A percentile compares a stretch with the other conserved stretches of the same genome.
These are phyloP conservation scores for Blastobasis lacticolella DNA, from an alignment of 2,888 invertebrate species.

Conservation along the genomic window DNA sequence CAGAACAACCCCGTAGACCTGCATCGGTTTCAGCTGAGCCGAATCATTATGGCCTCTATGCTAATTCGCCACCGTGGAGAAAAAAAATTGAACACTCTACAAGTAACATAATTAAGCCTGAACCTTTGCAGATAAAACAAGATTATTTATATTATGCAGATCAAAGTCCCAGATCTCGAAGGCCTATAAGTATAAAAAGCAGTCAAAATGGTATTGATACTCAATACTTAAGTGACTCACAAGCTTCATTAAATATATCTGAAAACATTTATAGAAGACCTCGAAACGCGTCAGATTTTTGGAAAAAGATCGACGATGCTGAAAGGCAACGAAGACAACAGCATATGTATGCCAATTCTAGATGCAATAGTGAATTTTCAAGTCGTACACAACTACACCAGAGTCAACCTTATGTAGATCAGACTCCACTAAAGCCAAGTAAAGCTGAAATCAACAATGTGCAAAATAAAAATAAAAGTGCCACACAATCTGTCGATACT, in stretches of 20 bases:
- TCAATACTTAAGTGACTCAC: constrained; percentile 68
- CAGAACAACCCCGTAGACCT: constrained; percentile 60
- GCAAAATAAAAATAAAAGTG: constrained; percentile 46
- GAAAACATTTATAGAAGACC: constrained; percentile 50
- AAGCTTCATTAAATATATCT: constrained; percentile 45
- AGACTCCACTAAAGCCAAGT: constrained; percentile 24
- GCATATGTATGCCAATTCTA: constrained; percentile 41
- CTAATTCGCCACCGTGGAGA: constrained; percentile 58
- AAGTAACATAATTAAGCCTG: constrained; percentile 43
- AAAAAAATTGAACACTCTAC: constrained; percentile 38
- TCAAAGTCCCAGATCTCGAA: constrained; percentile 80
- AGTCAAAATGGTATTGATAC: constrained; percentile 57
- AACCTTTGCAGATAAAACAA: constrained; percentile 51
- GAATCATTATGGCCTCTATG: constrained; percentile 59
- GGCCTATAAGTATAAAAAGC: constrained; percentile 80
- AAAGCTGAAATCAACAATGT: constrained; percentile 35
- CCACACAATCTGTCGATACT: constrained; percentile 42
- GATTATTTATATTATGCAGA: constrained; percentile 81
- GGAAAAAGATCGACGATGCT: constrained; percentile 76
- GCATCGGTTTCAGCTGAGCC: constrained; percentile 68
- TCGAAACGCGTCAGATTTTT: constrained; percentile 76
- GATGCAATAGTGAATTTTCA: constrained; percentile 55
- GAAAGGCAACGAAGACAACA: constrained; percentile 56
- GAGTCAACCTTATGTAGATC: constrained; percentile 31
- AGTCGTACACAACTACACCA: constrained; percentile 35